Base-by-base conservation (phyloP, 2,797 vertebrate genomes). In the Rhinella marina region DNA sequence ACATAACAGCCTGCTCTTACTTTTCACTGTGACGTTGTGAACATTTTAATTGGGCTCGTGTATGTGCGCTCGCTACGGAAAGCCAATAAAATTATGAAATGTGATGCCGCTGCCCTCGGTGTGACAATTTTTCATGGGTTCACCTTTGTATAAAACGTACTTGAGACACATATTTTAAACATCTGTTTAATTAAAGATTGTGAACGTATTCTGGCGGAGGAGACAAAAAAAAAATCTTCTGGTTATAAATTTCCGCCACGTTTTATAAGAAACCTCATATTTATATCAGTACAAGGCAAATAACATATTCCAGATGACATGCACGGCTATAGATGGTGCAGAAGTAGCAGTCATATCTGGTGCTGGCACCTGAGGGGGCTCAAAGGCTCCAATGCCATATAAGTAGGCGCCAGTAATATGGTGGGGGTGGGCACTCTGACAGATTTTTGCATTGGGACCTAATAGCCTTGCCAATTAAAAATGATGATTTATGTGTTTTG, bases 1-100 rank as follows among this genome's bases (percentile, higher is more conserved):
- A 54, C 81, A 62, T 79, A 70, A 86, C 62, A 70, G 62, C 3
- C 64, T 11, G 62, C 78, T 52, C 59, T 84, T 61, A 56, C 81
- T 78, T 23, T 82, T 52, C 76, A 68, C 50, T 72, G 76, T 84
- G 81, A 78, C 50, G 73, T 68, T 78, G 81, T 32, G 73, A 88
- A 68, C 81, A 79, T 88, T 88, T 88, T 88, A 88, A 88, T 84
- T 88, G 87, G 87, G 75, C 75, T 84, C 16, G 25, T 84, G 62
- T 68, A 78, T 70, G 61, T 59, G 75, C 80, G 29, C 61, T 27
- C 19, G 12, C 21, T 41, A 70, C 27, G 61, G 75, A 77, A 80
- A 80, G 75, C 87, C 66, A 72, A 84, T 88, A 84, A 79, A 88
- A 62, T 79, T 27, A 61, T 88, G 62, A 84, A 83, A 83, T 78